Percentiles rank a stretch among this genome's conserved stretches.
Evolutionary conservation across 1,140 invertebrate species (phyloP).

Genomic region (Hydropsyche tenuis): DNA sequence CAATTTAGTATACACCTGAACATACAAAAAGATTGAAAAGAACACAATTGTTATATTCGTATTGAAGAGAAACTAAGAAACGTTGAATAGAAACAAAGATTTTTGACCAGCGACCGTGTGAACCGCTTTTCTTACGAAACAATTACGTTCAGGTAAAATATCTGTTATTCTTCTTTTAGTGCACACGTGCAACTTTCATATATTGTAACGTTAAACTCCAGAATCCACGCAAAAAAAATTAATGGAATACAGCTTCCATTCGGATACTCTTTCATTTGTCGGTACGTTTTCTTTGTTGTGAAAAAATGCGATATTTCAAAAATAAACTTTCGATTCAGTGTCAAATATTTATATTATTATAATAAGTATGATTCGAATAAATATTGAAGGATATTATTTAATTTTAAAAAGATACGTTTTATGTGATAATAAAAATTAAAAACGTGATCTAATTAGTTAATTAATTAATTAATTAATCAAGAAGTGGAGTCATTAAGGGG

Average conservation of each 20-base stretch:
- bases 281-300: too few relatives aligned
- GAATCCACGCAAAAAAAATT: background rate
- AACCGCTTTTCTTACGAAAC: conserved; percentile 40
- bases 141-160: conserved; percentile 42
- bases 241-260: background rate
- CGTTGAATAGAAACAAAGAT: conserved; percentile 48
- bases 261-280: background rate
- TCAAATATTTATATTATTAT: too few relatives aligned
- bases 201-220: background rate
- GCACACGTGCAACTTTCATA: conserved; percentile 26
- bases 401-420: too few relatives aligned
- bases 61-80: conserved; percentile 45
- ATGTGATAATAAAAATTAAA: too few relatives aligned
- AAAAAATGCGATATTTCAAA: too few relatives aligned
- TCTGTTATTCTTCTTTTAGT: conserved; percentile 26
- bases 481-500: background rate
- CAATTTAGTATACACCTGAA: conserved; percentile 10
- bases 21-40: background rate
- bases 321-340: too few relatives aligned
- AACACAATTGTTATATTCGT: conserved; percentile 22
- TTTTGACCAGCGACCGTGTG: conserved; percentile 46
- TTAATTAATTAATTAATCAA: conserved; percentile 12
- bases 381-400: too few relatives aligned
- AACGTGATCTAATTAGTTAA: background rate
- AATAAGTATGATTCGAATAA: too few relatives aligned